Conservation (phyloP, 2,888 invertebrate genomes). For the Lypha dubia region DNA sequence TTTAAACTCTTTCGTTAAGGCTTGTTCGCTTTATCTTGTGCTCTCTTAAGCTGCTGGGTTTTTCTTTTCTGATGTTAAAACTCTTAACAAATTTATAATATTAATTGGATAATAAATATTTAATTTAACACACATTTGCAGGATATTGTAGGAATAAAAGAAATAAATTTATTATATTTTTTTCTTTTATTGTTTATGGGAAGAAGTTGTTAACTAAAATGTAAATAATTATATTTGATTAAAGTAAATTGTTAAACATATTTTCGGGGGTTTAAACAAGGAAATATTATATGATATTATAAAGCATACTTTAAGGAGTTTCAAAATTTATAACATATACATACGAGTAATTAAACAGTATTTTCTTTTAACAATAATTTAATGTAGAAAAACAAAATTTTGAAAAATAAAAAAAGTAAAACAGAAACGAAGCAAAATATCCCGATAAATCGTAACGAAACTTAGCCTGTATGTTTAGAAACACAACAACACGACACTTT, state of each 20-base stretch:
- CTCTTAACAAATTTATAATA: conserved; percentile 39
- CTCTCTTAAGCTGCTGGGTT: conserved; percentile 5
- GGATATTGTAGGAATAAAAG: conserved; percentile 19
- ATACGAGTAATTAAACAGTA: not conserved
- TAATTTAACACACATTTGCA: conserved; percentile 40
- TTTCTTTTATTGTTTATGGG: conserved; percentile 7
- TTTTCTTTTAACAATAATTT: not conserved
- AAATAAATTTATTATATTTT: conserved; percentile 10
- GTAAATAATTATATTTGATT: not conserved
- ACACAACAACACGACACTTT: no score
- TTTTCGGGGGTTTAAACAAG: conserved; percentile 7
- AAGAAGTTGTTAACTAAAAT: conserved; percentile 11
- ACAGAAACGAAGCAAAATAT: no score
- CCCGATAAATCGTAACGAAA: no score
- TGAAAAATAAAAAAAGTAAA: no score
- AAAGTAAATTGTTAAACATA: conserved; percentile 7
- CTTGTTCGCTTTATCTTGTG: conserved; percentile 7
- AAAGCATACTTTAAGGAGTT: conserved; percentile 66
- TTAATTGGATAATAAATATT: conserved; percentile 41
- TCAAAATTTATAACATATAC: not conserved
- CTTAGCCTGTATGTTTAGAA: no score
- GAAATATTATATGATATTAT: not conserved
- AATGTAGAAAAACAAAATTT: no score
- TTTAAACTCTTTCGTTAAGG: conserved; percentile 13
- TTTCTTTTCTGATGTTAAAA: not conserved